Evolutionary conservation across 1,140 invertebrate genomes (phyloP).

Genomic region (Drosophila kohkoa): DNA sequence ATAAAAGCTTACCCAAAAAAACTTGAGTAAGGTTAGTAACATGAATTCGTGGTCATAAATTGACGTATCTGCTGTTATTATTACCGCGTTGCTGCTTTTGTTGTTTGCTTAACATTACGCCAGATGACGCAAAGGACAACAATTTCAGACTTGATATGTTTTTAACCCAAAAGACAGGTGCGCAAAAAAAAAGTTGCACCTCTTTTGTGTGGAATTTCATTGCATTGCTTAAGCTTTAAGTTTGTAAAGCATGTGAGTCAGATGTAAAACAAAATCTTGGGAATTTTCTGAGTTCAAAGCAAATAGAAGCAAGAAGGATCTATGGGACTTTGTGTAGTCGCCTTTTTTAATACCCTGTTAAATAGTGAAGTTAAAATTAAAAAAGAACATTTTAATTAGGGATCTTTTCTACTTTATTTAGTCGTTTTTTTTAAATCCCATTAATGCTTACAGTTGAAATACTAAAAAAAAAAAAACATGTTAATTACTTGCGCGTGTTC

Average conservation of each 20-base stretch:
- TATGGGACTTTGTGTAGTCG: neutral
- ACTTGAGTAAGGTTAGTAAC: slow-evolving; percentile 81
- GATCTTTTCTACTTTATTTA: too few species aligned
- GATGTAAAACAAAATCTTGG: slow-evolving; percentile 29
- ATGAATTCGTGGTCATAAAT: slow-evolving; percentile 75
- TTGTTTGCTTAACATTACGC: slow-evolving; percentile 72
- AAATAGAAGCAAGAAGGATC: slow-evolving; percentile 20
- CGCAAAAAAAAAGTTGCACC: slow-evolving; percentile 17
- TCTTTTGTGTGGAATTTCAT: slow-evolving; percentile 21
- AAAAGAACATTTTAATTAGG: too few species aligned
- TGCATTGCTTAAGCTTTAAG: neutral
- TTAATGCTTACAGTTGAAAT: too few species aligned
- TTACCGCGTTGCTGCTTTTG: slow-evolving; percentile 42
- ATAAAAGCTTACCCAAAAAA: slow-evolving; percentile 49
- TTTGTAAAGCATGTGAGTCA: slow-evolving; percentile 15
- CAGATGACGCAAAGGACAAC: slow-evolving; percentile 76
- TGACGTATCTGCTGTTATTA: slow-evolving; percentile 39
- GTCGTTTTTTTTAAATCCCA: too few species aligned
- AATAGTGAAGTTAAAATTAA: too few species aligned
- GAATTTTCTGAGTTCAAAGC: slow-evolving; percentile 9
- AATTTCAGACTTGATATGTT: slow-evolving; percentile 38
- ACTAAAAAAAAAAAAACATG: too few species aligned
- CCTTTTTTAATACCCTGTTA: neutral
- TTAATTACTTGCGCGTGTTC: too few species aligned
- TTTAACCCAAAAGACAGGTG: slow-evolving; percentile 35